A percentile compares a stretch with the other conserved stretches of the same genome.
Conservation (phyloP, 2,797 vertebrate species). For the Melanogrammus aeglefinus region DNA sequence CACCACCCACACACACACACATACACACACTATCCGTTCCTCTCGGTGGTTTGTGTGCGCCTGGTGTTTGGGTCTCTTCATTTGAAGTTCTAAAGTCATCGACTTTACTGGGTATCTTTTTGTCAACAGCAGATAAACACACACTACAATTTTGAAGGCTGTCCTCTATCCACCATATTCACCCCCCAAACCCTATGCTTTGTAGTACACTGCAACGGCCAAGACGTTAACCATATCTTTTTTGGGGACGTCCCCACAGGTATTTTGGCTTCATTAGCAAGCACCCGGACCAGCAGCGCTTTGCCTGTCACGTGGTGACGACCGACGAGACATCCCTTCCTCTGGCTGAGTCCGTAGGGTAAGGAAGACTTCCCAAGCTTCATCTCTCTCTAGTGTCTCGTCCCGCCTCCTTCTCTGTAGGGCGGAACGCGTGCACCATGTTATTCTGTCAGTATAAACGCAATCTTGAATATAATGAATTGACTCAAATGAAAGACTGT, state of each 20-base stretch:
- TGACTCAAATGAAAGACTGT: not conserved
- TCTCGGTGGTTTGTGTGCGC: too few relatives aligned
- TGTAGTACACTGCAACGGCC: not conserved
- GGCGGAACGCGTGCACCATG: not conserved
- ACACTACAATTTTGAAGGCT: not conserved
- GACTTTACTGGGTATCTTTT: not conserved
- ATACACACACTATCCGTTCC: not conserved
- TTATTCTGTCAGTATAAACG: not conserved
- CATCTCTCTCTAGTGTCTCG: not conserved
- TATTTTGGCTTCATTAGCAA: constrained; percentile 99
- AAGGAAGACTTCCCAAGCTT: constrained; percentile 19
- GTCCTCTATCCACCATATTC: not conserved
- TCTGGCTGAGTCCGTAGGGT: constrained; percentile 91
- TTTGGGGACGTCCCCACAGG: constrained; percentile 60
- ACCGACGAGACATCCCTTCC: constrained; percentile 88
- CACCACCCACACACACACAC: not conserved
- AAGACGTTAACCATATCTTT: not conserved
- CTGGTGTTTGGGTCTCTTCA: not conserved
- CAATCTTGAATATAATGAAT: not conserved
- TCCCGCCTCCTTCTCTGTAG: not conserved
- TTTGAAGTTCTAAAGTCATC: not conserved
- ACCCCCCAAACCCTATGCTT: not conserved
- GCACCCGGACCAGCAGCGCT: constrained; percentile 94
- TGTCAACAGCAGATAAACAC: not conserved
- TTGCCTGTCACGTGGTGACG: constrained; percentile 96